Base-by-base conservation (phyloP, 2,797 vertebrate genomes). In the Tympanoctomys barrerae region DNA sequence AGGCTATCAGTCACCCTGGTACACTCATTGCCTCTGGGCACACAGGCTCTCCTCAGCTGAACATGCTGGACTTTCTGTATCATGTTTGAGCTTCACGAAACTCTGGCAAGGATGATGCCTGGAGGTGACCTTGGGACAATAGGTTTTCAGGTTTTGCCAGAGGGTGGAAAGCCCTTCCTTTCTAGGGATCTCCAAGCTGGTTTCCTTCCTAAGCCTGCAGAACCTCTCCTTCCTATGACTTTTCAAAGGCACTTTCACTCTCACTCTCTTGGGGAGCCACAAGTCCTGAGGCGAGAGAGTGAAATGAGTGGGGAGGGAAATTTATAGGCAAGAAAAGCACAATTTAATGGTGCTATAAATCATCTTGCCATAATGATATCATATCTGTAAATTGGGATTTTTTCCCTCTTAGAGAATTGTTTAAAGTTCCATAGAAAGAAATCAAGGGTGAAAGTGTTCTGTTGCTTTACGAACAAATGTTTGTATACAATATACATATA, bases 301-400 rank as follows among this genome's bases (percentile, higher is more conserved):
- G 33, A 95, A 94, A 95, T 68, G 59, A 94, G 26, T 62, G 26
- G 62, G 16, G 5, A 97, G 33, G 31, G 39, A 78, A 94, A 87
- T 78, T 77, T 91, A 93, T 24, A 93, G 84, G 12, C 21, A 91
- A 57, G 39, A 91, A 87, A 81, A 81, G 36, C 24, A 91, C 31
- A 78, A 3, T 81, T 93, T 77, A 94, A 81, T 75, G 70, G 16
- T 87, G 16, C 7, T 70, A 83, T 83, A 83, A 89, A 91, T 96
- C 70, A 97, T 80, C 71, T 9, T 91, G 49, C 39, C 12, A 18
- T 36, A 59, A 78, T 90, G 31, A 89, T 92, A 84, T 52, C 14
- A n/a, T 79, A 3, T 91, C 59, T 94, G 10, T 89, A 93, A 93
- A 49, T 31, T 64, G 24, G 24, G 36, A 77, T 89, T 89, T 42